Conservation (phyloP, 2,113 vertebrate species). For the Sebastes fasciatus region DNA sequence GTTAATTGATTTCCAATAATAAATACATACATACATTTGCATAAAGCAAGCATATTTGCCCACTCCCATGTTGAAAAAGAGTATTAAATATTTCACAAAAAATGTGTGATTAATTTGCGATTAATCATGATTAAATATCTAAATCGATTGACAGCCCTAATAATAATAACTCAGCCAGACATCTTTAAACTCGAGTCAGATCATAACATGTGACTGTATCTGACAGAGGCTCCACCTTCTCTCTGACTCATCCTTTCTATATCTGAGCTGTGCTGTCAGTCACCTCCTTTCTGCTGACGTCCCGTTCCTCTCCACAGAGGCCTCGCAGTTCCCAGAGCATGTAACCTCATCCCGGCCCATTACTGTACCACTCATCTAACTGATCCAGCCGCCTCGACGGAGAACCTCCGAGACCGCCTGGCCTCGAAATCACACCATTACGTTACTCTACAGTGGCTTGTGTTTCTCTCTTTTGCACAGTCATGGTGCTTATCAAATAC, state of each 20-base stretch:
- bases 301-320: slow-evolving; percentile 29
- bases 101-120: too few relatives aligned
- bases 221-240: slow-evolving; percentile 19
- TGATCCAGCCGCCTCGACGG: slow-evolving; percentile 38
- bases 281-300: slow-evolving; percentile 26
- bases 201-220: slow-evolving; percentile 1
- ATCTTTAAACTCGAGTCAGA: slow-evolving; percentile 15
- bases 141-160: background rate
- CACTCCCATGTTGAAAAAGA: too few relatives aligned
- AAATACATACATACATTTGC: too few relatives aligned
- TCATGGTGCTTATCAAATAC: slow-evolving; percentile 22
- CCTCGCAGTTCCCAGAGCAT: slow-evolving; percentile 51
- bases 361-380: slow-evolving; percentile 64
- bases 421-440: slow-evolving; percentile 47
- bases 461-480: slow-evolving; percentile 53
- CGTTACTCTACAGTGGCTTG: slow-evolving; percentile 29
- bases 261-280: slow-evolving; percentile 44
- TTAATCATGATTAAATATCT: too few relatives aligned
- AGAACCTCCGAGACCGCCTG: slow-evolving; percentile 48
- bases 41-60: too few relatives aligned
- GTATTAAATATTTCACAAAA: too few relatives aligned
- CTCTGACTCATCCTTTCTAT: background rate
- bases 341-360: slow-evolving; percentile 56
- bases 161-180: background rate
- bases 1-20: too few relatives aligned